Evolutionary conservation across 2,888 invertebrate species (phyloP).

Genomic region (Acanthoscelides obtectus): DNA sequence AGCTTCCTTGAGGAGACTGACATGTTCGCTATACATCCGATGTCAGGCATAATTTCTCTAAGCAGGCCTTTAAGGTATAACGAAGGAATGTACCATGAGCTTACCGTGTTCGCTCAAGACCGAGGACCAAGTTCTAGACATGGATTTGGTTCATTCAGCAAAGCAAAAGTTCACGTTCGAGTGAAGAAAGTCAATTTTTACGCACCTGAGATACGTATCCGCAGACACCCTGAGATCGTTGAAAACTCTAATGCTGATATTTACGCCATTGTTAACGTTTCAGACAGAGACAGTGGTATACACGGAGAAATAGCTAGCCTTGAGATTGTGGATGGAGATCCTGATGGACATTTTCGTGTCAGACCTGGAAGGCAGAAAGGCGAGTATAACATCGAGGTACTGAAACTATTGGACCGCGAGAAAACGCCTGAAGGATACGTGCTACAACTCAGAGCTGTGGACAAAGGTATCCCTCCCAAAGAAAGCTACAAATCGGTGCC

Average conservation of each 20-base stretch:
- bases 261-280: slow-evolving; percentile 83
- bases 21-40: slow-evolving; percentile 89
- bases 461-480: slow-evolving; percentile 75
- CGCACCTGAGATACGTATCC: slow-evolving; percentile 78
- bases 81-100: slow-evolving; percentile 64
- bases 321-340: slow-evolving; percentile 86
- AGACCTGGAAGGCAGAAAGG: slow-evolving; percentile 58
- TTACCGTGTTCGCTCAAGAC: slow-evolving; percentile 81
- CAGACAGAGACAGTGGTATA: slow-evolving; percentile 76
- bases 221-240: slow-evolving; percentile 72
- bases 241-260: slow-evolving; percentile 80
- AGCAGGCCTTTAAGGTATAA: slow-evolving; percentile 72
- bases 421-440: slow-evolving; percentile 77
- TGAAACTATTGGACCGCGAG: slow-evolving; percentile 74
- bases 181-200: slow-evolving; percentile 82
- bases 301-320: slow-evolving; percentile 79
- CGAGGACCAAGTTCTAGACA: slow-evolving; percentile 64
- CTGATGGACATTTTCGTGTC: slow-evolving; percentile 83
- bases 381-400: slow-evolving; percentile 76
- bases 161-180: slow-evolving; percentile 70
- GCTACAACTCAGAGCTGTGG: slow-evolving; percentile 78
- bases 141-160: slow-evolving; percentile 56
- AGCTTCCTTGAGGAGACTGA: slow-evolving; percentile 78
- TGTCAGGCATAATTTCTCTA: slow-evolving; percentile 81
- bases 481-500: slow-evolving; percentile 76